Evolutionary conservation across 2,797 vertebrate genomes (phyloP).

Genomic region (Alca torda): DNA sequence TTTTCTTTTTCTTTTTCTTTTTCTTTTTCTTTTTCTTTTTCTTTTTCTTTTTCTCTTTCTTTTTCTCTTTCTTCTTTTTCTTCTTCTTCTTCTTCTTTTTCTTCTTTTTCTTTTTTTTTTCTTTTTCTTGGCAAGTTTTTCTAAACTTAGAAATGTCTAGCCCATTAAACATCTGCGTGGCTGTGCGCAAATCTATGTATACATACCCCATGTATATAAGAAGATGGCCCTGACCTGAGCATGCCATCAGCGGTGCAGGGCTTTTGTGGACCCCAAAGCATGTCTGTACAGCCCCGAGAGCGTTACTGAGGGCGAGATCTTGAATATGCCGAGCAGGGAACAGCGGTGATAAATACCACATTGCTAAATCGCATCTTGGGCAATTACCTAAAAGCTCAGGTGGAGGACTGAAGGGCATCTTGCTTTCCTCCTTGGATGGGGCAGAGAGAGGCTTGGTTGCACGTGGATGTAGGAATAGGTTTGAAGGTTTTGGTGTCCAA

Average conservation of each 20-base stretch:
- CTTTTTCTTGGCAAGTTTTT: conserved; percentile 2
- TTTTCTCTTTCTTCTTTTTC: too few species aligned
- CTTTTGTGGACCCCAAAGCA: neutral
- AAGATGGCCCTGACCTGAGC: neutral
- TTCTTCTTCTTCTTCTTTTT: too few species aligned
- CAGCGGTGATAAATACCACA: neutral
- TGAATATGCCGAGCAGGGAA: neutral
- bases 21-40: too few species aligned
- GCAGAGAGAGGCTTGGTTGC: neutral
- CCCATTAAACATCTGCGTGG: neutral
- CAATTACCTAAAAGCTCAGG: neutral
- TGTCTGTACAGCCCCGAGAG: neutral
- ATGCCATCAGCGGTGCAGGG: too few species aligned
- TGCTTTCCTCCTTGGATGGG: neutral
- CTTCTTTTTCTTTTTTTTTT: too few species aligned
- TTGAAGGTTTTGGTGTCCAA: neutral
- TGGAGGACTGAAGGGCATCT: neutral
- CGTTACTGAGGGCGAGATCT: neutral
- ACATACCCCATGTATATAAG: neutral
- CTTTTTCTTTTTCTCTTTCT: too few species aligned
- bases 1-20: too few species aligned
- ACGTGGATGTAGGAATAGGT: neutral
- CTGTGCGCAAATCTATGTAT: neutral
- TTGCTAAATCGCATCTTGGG: neutral
- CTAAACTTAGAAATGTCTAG: neutral